These are phyloP conservation scores for Ooceraea biroi DNA, from an alignment of 1,140 invertebrate genomes.

Conservation along the genomic window DNA sequence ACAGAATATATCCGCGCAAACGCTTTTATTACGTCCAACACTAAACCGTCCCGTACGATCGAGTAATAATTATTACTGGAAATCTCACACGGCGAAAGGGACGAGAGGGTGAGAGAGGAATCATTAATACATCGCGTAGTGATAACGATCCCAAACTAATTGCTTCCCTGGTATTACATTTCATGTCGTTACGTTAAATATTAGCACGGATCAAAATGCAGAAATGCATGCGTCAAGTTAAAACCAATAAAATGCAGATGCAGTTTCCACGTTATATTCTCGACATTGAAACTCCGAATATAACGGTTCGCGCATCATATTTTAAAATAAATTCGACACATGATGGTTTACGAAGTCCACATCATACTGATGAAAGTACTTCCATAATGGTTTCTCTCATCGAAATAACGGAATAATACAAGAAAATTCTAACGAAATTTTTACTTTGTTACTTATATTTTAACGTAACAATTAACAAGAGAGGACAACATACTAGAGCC, in stretches of 20 bases:
- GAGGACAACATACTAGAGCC: constrained; percentile 10
- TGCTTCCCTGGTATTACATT: constrained; percentile 32
- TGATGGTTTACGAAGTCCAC: constrained; percentile 3
- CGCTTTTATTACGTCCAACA: constrained; percentile 14
- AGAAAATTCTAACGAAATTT: no score
- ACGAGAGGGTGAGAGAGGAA: no score
- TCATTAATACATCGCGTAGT: constrained; percentile 20
- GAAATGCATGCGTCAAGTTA: constrained; percentile 32
- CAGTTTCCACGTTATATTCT: constrained; percentile 15
- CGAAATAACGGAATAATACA: not conserved
- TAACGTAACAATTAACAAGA: not conserved
- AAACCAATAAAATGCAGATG: constrained; percentile 48
- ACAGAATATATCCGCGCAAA: not conserved
- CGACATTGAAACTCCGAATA: constrained; percentile 33
- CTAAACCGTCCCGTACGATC: not conserved
- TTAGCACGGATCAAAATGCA: constrained; percentile 39
- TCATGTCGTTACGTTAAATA: constrained; percentile 48
- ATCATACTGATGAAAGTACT: no score
- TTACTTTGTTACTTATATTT: no score
- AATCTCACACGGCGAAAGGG: not conserved
- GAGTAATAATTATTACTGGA: constrained; percentile 44
- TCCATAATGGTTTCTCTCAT: not conserved
- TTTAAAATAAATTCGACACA: constrained; percentile 42
- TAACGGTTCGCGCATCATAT: constrained; percentile 34
- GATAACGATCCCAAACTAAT: constrained; percentile 49